Percentiles rank a stretch among this genome's conserved stretches.
phyloP scores from a whole-genome alignment of 2,797 vertebrate species.

The Pachyuromys duprasi region DNA sequence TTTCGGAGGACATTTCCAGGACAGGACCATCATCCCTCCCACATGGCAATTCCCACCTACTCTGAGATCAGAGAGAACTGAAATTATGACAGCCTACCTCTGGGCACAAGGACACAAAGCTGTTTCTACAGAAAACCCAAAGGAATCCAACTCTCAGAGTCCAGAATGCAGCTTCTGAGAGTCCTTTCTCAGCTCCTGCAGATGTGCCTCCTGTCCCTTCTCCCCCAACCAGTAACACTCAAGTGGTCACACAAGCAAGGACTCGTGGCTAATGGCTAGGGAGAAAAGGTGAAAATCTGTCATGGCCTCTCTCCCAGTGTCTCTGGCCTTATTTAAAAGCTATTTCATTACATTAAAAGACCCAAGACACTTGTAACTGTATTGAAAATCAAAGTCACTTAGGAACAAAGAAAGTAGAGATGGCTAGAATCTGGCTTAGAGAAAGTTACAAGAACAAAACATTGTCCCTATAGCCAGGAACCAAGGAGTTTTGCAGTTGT shows the following conservation, averaged over 20 bases:
- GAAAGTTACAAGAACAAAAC: background rate
- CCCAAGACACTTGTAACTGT: slow-evolving; percentile 63
- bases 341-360: slow-evolving; percentile 65
- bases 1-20: slow-evolving; percentile 23
- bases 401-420: slow-evolving; percentile 41
- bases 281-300: slow-evolving; percentile 62
- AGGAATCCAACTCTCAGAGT: background rate
- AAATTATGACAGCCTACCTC: slow-evolving; percentile 7
- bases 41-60: background rate
- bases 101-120: background rate
- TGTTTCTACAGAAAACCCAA: slow-evolving; percentile 23
- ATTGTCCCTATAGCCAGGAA: background rate
- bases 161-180: background rate
- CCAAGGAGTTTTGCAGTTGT: background rate
- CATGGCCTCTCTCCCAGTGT: slow-evolving; percentile 57
- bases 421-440: slow-evolving; percentile 21
- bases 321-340: slow-evolving; percentile 75
- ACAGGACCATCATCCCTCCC: background rate
- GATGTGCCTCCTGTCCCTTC: background rate
- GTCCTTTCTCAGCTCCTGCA: background rate
- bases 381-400: slow-evolving; percentile 78
- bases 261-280: slow-evolving; percentile 31
- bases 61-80: slow-evolving; percentile 21
- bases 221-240: background rate
- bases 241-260: background rate